A percentile compares a stretch with the other conserved stretches of the same genome.
phyloP scores from a whole-genome alignment of 2,113 vertebrate genomes.

The human region GRCh38 chr13:65375501-65376000 shows the following conservation, averaged over 20 bases:
- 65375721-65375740: not conserved
- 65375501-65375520: not conserved
- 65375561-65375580: not conserved
- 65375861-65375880: not conserved
- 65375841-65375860: not conserved
- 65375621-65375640: not conserved
- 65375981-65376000: not conserved
- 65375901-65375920: not conserved
- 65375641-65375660: not conserved
- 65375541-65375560: not conserved
- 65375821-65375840: not conserved
- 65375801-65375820: not conserved
- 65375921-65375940: not conserved
- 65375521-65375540: not conserved
- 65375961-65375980: not conserved
- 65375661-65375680: not conserved
- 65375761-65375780: not conserved
- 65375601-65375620: not conserved
- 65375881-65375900: not conserved
- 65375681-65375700: not conserved
- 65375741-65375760: not conserved
- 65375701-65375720: not conserved
- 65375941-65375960: not conserved
- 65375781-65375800: not conserved
- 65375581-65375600: not conserved